Base-by-base conservation (phyloP, 2,888 invertebrate species). In the Apomyelois bistriatella region DNA sequence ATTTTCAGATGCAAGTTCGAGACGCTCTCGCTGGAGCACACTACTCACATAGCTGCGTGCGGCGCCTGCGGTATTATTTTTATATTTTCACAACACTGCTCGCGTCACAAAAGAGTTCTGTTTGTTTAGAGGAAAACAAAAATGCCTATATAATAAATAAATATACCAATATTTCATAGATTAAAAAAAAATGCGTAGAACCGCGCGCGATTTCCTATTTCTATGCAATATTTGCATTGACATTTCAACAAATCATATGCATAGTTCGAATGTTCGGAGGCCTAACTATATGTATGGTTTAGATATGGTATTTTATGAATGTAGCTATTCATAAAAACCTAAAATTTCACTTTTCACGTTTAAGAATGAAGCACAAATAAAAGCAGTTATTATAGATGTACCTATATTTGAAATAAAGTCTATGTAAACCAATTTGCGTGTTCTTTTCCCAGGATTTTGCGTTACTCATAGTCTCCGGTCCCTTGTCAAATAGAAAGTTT, bases 401-500 rank as follows among this genome's bases (percentile, higher is more conserved):
- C 5, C n/a, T n/a, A n/a, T 22, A 22, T 22, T 3, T 22, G 5
- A 22, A 22, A 22, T 22, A 22, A 2, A 22, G 22, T 3, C 22
- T 3, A 65, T 68, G 65, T 72, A 76, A 81, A 81, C 69, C 75
- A 70, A 74, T 83, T 80, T 79, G 73, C 75, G 67, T 78, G 77
- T 82, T 74, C 74, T 65, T 78, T 82, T 76, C 72, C 77, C 72
- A 66, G 68, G 72, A 74, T 74, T 82, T 72, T 68, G 62, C 77
- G 76, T 79, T 72, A 76, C 75, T 81, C 82, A 83, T 82, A 81
- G 71, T 75, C 68, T 68, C 62, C 65, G 80, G 5, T 84, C 87
- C 86, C 86, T 82, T 82, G 83, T 85, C 85, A 85, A 87, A 85
- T 82, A 79, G 76, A 86, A 85, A 88, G 77, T 84, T 87, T 82